Base-by-base conservation (phyloP, 2,113 vertebrate genomes). In the Saccopteryx leptura region DNA sequence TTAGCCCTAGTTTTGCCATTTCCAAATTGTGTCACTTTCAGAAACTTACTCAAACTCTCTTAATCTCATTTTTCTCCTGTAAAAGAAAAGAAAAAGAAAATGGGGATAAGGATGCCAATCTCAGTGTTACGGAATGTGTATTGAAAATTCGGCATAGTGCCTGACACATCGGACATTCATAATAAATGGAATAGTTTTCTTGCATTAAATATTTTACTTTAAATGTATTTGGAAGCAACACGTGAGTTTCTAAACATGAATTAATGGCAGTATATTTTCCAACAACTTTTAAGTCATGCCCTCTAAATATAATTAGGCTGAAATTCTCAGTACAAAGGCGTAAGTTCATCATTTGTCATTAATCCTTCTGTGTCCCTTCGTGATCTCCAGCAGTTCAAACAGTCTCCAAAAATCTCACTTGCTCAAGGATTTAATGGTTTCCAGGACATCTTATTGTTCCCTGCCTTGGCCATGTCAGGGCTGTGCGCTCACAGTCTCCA, bases 251-350 rank as follows among this genome's bases (percentile, higher is more conserved):
- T 68, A 83, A 91, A 89, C 61, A 78, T 75, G 95, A 95, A 97
- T 93, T 89, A 91, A 89, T 87, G 60, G n/a, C 68, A 65, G 52
- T 89, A 3, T 91, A 76, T 93, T 97, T 97, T 95, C 69, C 66
- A 91, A 79, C 85, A 95, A 92, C 78, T 96, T 92, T 54, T 75
- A 94, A 96, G 56, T 61, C 85, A 39, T 96, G 93, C 48, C 93
- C 69, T 96, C 93, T 79, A 91, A 83, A 56, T 93, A 91, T 80
- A 96, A 93, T 97, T 80, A 93, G 85, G 65, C 60, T 39, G 65
- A 74, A 88, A 69, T 69, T 66, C 24, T 94, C 19, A 78, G 75
- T 74, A 84, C 31, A 84, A 80, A 92, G 78, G 63, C 91, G 5
- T 78, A 93, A 95, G 91, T 96, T 93, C 93, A 93, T 76, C 63